A percentile compares a stretch with the other conserved stretches of the same genome.
These are phyloP conservation scores for Bombus waltoni DNA, from an alignment of 1,140 invertebrate species.

Conservation along the genomic window DNA sequence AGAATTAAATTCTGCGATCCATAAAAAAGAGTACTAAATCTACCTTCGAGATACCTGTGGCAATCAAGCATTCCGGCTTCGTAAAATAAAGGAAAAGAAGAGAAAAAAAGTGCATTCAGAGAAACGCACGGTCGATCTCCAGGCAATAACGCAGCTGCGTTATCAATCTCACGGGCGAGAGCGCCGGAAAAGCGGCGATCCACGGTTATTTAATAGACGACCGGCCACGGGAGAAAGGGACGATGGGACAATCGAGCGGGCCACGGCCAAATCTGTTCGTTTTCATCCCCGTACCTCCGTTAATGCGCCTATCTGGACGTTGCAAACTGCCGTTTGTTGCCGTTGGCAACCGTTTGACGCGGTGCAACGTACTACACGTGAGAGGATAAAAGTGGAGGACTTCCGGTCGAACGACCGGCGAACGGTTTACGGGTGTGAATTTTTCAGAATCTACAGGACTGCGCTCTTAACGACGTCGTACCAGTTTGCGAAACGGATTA, in stretches of 20 bases:
- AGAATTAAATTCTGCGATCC: background rate
- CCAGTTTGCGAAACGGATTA: background rate
- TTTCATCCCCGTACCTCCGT: background rate
- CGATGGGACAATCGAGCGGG: background rate
- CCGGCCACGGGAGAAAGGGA: background rate
- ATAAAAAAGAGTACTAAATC: background rate
- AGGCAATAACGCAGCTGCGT: slow-evolving; percentile 6
- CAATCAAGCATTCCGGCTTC: background rate
- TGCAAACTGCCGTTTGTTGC: background rate
- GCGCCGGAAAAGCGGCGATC: slow-evolving; percentile 3
- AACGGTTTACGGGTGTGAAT: background rate
- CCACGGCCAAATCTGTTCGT: background rate
- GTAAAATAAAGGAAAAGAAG: background rate
- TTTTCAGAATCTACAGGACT: background rate
- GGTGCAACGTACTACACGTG: background rate
- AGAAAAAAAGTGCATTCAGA: background rate
- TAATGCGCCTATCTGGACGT: background rate
- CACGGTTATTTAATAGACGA: slow-evolving; percentile 26
- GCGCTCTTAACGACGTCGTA: too few species aligned
- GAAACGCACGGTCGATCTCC: background rate
- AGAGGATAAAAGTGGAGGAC: background rate
- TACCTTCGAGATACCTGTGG: background rate
- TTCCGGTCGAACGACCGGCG: background rate
- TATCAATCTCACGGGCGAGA: slow-evolving; percentile 10
- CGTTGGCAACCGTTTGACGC: background rate